Percentiles rank a stretch among this genome's conserved stretches.
These are phyloP conservation scores for Sericinus montela DNA, from an alignment of 2,888 invertebrate species.

Conservation along the genomic window DNA sequence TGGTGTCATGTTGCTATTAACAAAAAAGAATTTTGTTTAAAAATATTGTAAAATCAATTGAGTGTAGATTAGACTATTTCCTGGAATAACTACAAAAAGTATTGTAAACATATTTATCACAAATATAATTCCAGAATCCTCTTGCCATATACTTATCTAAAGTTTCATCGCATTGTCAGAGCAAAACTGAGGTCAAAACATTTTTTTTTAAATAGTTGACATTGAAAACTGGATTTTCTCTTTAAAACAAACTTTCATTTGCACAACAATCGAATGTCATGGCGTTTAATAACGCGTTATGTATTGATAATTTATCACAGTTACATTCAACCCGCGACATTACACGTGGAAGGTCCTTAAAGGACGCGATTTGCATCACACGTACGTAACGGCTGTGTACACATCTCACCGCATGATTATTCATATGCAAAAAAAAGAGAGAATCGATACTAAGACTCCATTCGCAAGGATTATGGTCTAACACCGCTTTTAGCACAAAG, in stretches of 20 bases:
- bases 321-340: background rate
- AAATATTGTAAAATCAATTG: too few species aligned
- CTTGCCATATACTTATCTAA: too few species aligned
- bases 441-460: conserved; percentile 42
- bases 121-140: too few species aligned
- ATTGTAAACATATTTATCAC: too few species aligned
- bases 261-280: background rate
- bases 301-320: conserved; percentile 1
- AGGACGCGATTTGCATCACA: background rate
- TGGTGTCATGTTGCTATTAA: too few species aligned
- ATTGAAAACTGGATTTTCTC: background rate
- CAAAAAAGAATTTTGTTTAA: too few species aligned
- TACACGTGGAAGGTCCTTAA: conserved; percentile 3
- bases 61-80: too few species aligned
- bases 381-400: conserved; percentile 4
- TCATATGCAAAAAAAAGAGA: conserved; percentile 60
- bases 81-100: too few species aligned
- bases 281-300: background rate
- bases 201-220: background rate
- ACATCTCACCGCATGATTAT: conserved; percentile 31
- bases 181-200: background rate
- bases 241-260: background rate
- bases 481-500: conserved; percentile 56
- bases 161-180: too few species aligned
- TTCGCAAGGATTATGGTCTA: conserved; percentile 71